Base-by-base conservation (phyloP, 2,888 invertebrate genomes). In the Lasioglossum lativentre region DNA sequence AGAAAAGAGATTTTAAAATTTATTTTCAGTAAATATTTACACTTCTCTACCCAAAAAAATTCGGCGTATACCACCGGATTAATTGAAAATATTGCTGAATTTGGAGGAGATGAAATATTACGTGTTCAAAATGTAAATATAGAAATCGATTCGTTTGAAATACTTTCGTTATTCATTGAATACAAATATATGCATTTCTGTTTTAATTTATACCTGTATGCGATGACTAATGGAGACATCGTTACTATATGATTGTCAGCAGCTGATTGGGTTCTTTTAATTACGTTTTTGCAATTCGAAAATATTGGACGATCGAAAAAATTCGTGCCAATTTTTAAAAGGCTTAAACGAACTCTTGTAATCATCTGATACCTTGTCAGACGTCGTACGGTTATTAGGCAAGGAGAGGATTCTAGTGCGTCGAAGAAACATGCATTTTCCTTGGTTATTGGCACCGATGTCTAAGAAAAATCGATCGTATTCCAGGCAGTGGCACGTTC, bases 401-500 rank as follows among this genome's bases (percentile, higher is more conserved):
- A 34, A 68, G 19, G 10, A 68, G 66, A 68, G 12, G 40, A 38
- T 34, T 34, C 34, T 34, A 5, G 72, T 23, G 1, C 34, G 34
- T 47, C 72, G 56, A n/a, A 59, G 56, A 73, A 84, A 59, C 68
- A 34, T 77, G 40, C 68, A 78, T 74, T 56, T 23, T 66, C 47
- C 34, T 52, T 27, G 77, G n/a, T n/a, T 63, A 66, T 47, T 59
- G 59, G 19, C 47, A 68, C 66, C 27, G 34, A 30, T 56, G 72
- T 34, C 63, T 38, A 59, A 78, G 76, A 90, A 89, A 88, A 90
- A 91, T 90, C 87, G 88, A 91, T 90, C 80, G 85, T 76, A 63
- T 83, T 83, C 86, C 66, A 59, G 75, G 78, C 56, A 63, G 52
- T 73, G 86, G 81, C 88, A 83, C 85, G 86, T 89, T 83, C 85